Conservation (phyloP, 1,140 invertebrate species). For the Pemphigus obesinymphae region DNA sequence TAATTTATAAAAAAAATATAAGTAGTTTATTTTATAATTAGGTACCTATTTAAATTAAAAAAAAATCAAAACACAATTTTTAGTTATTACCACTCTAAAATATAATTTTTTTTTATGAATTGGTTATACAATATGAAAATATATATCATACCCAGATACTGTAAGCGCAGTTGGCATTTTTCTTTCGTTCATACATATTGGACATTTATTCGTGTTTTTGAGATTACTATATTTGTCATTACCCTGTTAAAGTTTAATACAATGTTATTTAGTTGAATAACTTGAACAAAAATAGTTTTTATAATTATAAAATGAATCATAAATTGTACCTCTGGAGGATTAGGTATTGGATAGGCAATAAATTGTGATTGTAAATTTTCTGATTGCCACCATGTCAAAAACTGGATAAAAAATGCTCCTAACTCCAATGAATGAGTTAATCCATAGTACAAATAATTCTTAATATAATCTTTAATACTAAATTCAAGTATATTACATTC, state of each 20-base stretch:
- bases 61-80: too few relatives aligned
- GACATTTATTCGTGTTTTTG: constrained; percentile 32
- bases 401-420: constrained; percentile 43
- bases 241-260: background rate
- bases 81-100: too few relatives aligned
- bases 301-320: background rate
- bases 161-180: constrained; percentile 43
- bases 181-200: constrained; percentile 37
- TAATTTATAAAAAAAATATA: too few relatives aligned
- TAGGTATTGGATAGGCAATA: constrained; percentile 37
- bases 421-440: constrained; percentile 42
- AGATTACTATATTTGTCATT: background rate
- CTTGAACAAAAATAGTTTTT: too few relatives aligned
- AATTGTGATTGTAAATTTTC: constrained; percentile 42
- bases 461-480: constrained; percentile 2
- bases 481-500: background rate
- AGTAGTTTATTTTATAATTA: too few relatives aligned
- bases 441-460: constrained; percentile 16
- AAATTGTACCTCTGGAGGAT: constrained; percentile 12
- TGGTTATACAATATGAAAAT: too few relatives aligned
- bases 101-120: too few relatives aligned
- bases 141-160: constrained; percentile 41
- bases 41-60: too few relatives aligned
- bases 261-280: background rate
- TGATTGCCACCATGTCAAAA: constrained; percentile 43